These are phyloP conservation scores for Dicerorhinus sumatrensis DNA, from an alignment of 2,113 vertebrate species.

Conservation along the genomic window DNA sequence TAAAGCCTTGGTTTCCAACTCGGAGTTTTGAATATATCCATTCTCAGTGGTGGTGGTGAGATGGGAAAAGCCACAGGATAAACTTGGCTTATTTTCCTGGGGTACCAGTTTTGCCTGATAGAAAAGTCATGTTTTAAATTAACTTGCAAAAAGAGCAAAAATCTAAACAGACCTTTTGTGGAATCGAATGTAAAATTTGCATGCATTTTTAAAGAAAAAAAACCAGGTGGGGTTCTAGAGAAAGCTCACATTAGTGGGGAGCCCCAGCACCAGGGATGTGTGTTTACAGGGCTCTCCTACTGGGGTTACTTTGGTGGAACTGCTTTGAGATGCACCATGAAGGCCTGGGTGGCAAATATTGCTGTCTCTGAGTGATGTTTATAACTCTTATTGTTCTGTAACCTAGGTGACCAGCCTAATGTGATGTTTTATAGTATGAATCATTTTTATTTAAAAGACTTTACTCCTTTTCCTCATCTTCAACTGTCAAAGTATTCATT, in stretches of 20 bases:
- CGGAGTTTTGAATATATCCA: neutral
- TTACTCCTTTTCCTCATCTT: constrained; percentile 17
- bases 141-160: neutral
- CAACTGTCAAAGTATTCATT: neutral
- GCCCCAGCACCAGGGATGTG: neutral
- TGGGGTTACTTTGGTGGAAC: neutral
- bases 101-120: neutral
- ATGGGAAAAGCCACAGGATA: neutral
- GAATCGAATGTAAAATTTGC: neutral
- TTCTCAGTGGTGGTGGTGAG: neutral
- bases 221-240: neutral
- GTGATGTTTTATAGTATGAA: constrained; percentile 4
- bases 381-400: neutral
- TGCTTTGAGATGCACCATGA: neutral
- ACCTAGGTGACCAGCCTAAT: constrained; percentile 5
- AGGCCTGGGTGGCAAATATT: neutral
- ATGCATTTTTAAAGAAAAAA: neutral
- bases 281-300: neutral
- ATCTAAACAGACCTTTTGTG: neutral
- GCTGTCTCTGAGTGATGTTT: constrained; percentile 16
- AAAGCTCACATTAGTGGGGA: neutral
- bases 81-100: neutral
- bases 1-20: neutral
- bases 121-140: constrained; percentile 46
- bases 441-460: constrained; percentile 58